phyloP scores from a whole-genome alignment of 2,797 vertebrate genomes.

The Cossypha dichroa region DNA sequence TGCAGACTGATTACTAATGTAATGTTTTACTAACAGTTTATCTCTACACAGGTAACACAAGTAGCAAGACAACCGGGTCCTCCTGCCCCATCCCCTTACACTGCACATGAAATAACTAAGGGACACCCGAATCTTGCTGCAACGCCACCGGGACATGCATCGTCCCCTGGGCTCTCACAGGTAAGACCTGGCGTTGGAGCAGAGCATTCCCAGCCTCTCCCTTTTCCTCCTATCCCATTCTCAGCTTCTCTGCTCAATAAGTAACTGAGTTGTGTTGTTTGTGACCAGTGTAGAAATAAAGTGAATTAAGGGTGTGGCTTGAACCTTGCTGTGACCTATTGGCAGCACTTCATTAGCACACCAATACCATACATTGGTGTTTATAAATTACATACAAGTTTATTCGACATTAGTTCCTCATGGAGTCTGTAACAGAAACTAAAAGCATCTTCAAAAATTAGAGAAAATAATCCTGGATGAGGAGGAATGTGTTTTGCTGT shows the following conservation, averaged over 20 bases:
- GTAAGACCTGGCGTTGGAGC: constrained; percentile 81
- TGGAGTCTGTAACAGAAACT: not conserved
- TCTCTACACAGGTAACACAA: constrained; percentile 80
- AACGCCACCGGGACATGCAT: constrained; percentile 92
- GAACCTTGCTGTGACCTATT: fast-evolving
- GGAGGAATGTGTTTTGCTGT: not conserved
- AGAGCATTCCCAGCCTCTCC: not conserved
- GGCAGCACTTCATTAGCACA: not conserved
- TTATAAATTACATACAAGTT: not conserved
- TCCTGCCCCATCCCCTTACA: constrained; percentile 85
- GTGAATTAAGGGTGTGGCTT: not conserved
- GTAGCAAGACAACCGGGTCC: constrained; percentile 90
- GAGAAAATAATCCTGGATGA: not conserved
- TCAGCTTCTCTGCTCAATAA: not conserved
- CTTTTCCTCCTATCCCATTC: not conserved
- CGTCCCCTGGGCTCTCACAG: constrained; percentile 95
- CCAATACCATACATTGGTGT: not conserved
- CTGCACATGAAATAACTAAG: constrained; percentile 94
- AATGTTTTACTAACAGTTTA: constrained; percentile 64
- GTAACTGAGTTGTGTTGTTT: not conserved
- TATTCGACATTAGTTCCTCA: not conserved
- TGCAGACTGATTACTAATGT: constrained; percentile 27
- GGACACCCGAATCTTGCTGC: constrained; percentile 92
- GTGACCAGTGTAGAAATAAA: not conserved
- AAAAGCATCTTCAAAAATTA: not conserved